Conservation (phyloP, 2,888 invertebrate species). For the Shargacucullia verbasci region DNA sequence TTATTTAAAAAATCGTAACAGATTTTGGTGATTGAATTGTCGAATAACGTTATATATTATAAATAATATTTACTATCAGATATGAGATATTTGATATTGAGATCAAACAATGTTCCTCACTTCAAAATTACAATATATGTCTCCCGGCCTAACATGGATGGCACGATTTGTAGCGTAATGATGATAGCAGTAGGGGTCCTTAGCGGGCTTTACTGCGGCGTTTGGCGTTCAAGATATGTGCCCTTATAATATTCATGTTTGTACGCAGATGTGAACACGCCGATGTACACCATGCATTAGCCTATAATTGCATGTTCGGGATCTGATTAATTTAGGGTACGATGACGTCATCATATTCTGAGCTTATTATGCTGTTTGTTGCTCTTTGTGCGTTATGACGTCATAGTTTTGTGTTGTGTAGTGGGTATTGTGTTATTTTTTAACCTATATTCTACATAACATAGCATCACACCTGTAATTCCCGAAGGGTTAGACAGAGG, state of each 20-base stretch:
- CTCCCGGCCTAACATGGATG: conserved; percentile 56
- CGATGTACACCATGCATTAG: conserved; percentile 36
- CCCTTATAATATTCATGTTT: conserved; percentile 61
- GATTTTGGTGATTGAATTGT: too few species aligned
- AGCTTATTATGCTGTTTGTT: conserved; percentile 20
- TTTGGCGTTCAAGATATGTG: conserved; percentile 58
- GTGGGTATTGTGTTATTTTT: too few species aligned
- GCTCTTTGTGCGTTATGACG: conserved; percentile 28
- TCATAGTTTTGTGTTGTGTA: background rate
- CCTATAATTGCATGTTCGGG: conserved; percentile 44
- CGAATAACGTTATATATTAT: too few species aligned
- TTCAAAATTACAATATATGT: conserved; percentile 20
- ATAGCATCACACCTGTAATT: too few species aligned
- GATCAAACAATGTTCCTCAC: background rate
- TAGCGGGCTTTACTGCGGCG: conserved; percentile 55
- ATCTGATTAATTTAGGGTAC: conserved; percentile 37
- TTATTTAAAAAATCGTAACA: too few species aligned
- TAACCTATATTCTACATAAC: too few species aligned
- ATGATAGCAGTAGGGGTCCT: conserved; percentile 63
- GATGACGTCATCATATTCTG: conserved; percentile 28
- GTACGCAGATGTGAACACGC: conserved; percentile 41
- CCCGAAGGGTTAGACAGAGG: too few species aligned
- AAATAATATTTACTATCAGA: too few species aligned
- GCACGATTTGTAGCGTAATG: conserved; percentile 68
- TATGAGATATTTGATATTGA: too few species aligned